These are phyloP conservation scores for Anguilla japonica DNA, from an alignment of 2,113 vertebrate genomes.

Conservation along the genomic window DNA sequence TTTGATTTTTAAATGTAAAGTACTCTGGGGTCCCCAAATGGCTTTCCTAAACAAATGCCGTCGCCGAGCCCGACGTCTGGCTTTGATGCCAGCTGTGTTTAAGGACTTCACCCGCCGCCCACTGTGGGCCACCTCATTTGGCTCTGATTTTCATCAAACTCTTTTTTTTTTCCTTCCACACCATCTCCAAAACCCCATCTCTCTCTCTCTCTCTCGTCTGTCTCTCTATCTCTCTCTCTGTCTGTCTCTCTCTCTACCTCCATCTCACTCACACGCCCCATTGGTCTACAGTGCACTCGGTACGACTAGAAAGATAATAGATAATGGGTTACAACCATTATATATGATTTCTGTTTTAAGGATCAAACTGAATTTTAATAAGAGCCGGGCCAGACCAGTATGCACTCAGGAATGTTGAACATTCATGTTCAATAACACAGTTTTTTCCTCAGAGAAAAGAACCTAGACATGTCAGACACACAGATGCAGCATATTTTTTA, in stretches of 20 bases:
- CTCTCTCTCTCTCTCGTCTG: background rate
- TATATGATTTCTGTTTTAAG: constrained; percentile 35
- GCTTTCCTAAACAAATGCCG: constrained; percentile 70
- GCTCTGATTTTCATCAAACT: constrained; percentile 73
- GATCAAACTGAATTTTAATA: constrained; percentile 22
- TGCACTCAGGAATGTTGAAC: background rate
- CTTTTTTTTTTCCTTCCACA: constrained; percentile 67
- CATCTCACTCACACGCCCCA: constrained; percentile 32
- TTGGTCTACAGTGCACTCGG: constrained; percentile 38
- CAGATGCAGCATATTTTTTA: background rate
- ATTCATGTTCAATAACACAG: background rate
- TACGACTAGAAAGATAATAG: constrained; percentile 36
- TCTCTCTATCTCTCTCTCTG: too few species aligned
- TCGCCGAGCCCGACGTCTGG: constrained; percentile 39
- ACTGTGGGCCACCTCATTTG: constrained; percentile 48
- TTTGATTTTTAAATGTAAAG: constrained; percentile 74
- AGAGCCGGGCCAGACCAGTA: background rate
- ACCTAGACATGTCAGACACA: background rate
- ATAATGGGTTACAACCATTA: constrained; percentile 35
- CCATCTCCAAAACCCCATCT: constrained; percentile 15
- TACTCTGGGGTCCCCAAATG: constrained; percentile 68
- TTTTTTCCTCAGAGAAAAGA: background rate
- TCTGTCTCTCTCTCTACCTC: background rate
- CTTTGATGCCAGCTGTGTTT: constrained; percentile 22
- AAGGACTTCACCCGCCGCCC: background rate